These are phyloP conservation scores for Corythaeola cristata DNA, from an alignment of 2,113 vertebrate genomes.

Conservation along the genomic window DNA sequence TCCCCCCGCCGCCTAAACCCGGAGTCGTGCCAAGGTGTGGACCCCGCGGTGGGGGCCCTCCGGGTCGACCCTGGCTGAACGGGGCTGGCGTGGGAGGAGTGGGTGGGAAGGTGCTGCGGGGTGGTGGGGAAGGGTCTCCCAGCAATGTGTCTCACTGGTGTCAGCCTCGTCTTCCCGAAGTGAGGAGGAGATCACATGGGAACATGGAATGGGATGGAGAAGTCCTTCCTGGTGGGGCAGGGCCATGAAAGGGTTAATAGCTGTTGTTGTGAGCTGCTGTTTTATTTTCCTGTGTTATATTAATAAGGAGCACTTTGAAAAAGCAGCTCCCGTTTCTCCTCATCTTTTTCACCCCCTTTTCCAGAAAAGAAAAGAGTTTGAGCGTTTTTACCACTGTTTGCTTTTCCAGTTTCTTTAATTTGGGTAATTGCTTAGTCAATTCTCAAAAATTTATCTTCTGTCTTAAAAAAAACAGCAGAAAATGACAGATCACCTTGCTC, in stretches of 20 bases:
- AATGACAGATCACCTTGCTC: slow-evolving; percentile 85
- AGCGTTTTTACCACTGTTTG: slow-evolving; percentile 78
- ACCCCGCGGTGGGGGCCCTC: background rate
- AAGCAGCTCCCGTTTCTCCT: slow-evolving; percentile 30
- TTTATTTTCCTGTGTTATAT: slow-evolving; percentile 2
- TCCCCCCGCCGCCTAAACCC: background rate
- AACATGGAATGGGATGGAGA: background rate
- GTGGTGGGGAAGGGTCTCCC: background rate
- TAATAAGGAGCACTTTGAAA: slow-evolving; percentile 37
- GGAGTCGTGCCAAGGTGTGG: accelerated
- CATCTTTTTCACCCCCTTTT: background rate
- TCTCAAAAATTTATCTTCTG: slow-evolving; percentile 83
- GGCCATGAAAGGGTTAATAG: background rate
- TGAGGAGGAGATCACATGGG: background rate
- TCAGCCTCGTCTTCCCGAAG: background rate
- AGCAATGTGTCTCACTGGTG: too few species aligned
- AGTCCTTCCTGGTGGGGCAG: background rate
- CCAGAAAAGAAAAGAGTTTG: slow-evolving; percentile 32
- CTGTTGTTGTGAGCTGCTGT: background rate
- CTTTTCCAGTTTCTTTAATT: slow-evolving; percentile 89
- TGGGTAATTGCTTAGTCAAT: slow-evolving; percentile 87
- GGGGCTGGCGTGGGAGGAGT: background rate
- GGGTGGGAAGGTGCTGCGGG: background rate
- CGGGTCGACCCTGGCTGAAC: accelerated
- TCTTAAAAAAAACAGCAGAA: slow-evolving; percentile 83